Base-by-base conservation (phyloP, 2,113 vertebrate genomes). In the Python bivittatus region DNA sequence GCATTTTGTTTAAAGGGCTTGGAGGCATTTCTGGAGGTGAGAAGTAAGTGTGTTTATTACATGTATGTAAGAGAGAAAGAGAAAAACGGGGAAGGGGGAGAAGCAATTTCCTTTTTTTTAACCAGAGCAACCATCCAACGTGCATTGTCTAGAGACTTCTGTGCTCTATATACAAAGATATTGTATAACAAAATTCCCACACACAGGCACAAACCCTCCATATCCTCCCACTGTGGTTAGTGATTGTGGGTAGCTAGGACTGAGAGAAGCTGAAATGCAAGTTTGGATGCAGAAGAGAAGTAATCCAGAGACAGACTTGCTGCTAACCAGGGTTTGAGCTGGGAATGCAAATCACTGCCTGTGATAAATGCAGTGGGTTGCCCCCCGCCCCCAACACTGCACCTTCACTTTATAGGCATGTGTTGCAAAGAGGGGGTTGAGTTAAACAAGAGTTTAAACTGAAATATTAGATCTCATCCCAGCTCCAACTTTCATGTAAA, bases 1-100 rank as follows among this genome's bases (percentile, higher is more conserved):
- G 97, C 95, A 97, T 98, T 98, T 97, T 97, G 97, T 98, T 98
- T 98, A 98, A 98, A 98, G 97, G 97, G 94, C 97, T 97, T 97
- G 96, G 96, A 98, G 97, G 97, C 97, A 97, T 97, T 97, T 98
- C 96, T 93, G 94, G 96, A 97, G 97, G 97, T 97, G 96, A 97
- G 96, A 91, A 97, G 96, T n/a, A 10, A 53, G 22, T 23, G 48
- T 56, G 64, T 54, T 2, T 38, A 5, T 83, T 91, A 52, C 61
- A 11, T 60, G 20, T 33, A 22, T 38, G 17, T 91, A n/a, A 60
- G 17, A 48, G 4, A 79, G 38, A 79, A 79, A 79, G 17, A 79
- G 9, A 79, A 79, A 79, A 79, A 38, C 20, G 4, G 92, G 93
- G 54, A 2, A 88, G 12, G 42, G 8, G n/a, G 17, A 0, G 0